Evolutionary conservation across 2,888 invertebrate species (phyloP), one percentile per base, ranked within the genome.

Genomic region (Drosophila pegasa): DNA sequence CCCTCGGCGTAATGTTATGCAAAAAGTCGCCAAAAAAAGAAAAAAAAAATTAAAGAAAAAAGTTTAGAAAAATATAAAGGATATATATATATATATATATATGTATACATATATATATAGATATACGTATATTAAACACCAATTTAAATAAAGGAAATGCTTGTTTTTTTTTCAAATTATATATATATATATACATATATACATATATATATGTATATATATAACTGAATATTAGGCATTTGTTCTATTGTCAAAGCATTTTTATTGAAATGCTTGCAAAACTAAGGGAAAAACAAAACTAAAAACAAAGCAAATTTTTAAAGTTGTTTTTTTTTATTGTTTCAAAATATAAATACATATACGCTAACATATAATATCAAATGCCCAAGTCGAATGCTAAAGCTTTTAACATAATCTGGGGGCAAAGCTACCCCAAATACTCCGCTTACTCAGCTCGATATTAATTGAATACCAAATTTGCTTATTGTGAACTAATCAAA

Each of bases 211-310:
- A 55, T 55, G 20, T 38, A 52, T 47, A 51, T 31, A 65, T 40
- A 41, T 40, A 38, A 25, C 25, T 56, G 41, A 58, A 52, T 35
- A 65, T 63, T 70, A 68, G 71, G 75, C 72, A 73, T 64, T 68
- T 64, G 63, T 58, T 69, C 58, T 58, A 76, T 64, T 51, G 52
- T 52, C 38, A 67, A 54, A 57, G 77, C 86, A 82, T 84, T 84
- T 84, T 86, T 84, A 82, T 84, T 88, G 88, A 84, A 82, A 88
- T 84, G 83, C 83, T 84, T 86, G 51, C 70, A 47, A 64, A 52
- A 56, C n/a, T 58, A 71, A 62, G 63, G 58, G 1, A 66, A 70
- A 66, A 63, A 63, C 4, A n/a, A 48, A 4, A 18, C 35, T 52
- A 55, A 48, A 51, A 37, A 47, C 60, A 43, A 22, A 50, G 55